Conservation (phyloP, 1,140 invertebrate species). For the Phthorimaea operculella region DNA sequence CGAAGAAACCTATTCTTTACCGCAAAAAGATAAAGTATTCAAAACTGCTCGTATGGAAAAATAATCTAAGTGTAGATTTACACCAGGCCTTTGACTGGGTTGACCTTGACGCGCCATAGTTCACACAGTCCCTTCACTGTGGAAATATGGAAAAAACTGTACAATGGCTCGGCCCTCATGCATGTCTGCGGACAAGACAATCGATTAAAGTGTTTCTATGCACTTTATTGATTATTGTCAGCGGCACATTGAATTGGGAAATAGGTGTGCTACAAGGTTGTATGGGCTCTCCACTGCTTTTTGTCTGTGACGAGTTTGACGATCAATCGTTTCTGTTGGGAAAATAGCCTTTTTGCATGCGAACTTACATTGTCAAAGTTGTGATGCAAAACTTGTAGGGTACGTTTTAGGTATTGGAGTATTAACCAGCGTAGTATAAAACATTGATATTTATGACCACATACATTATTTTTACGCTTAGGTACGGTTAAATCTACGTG, state of each 20-base stretch:
- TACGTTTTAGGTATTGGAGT: too few species aligned
- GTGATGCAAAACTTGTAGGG: not conserved
- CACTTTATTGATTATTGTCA: slow-evolving; percentile 61
- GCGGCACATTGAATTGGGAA: slow-evolving; percentile 50
- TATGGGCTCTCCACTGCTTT: slow-evolving; percentile 17
- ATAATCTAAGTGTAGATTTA: slow-evolving; percentile 36
- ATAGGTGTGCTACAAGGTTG: slow-evolving; percentile 37
- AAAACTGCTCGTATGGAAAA: not conserved
- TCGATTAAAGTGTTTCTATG: slow-evolving; percentile 52
- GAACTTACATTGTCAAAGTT: not conserved
- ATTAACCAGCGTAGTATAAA: too few species aligned
- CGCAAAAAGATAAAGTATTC: too few species aligned
- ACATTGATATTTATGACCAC: too few species aligned
- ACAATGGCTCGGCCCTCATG: slow-evolving; percentile 53
- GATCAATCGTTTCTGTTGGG: not conserved
- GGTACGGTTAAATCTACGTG: too few species aligned
- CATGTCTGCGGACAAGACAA: slow-evolving; percentile 53
- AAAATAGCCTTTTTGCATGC: not conserved
- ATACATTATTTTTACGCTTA: too few species aligned
- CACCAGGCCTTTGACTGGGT: slow-evolving; percentile 48
- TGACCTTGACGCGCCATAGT: slow-evolving; percentile 57
- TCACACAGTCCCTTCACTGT: slow-evolving; percentile 64
- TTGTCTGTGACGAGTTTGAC: slow-evolving; percentile 3
- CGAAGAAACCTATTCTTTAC: too few species aligned
- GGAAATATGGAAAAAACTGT: slow-evolving; percentile 58